Conservation (phyloP, 2,888 invertebrate species). For the Phalangium opilio region DNA sequence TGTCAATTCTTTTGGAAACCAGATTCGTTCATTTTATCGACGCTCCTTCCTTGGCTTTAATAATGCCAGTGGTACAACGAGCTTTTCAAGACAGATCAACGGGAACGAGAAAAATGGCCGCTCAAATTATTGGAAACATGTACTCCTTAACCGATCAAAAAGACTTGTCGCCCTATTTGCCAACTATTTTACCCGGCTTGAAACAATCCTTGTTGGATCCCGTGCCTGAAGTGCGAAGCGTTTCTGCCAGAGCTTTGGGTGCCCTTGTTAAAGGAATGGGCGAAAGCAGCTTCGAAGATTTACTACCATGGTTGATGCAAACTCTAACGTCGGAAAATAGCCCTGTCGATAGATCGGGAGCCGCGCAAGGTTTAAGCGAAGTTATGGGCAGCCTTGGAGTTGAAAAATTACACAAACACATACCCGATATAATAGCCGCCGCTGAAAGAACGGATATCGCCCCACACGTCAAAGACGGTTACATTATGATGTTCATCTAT, state of each 20-base stretch:
- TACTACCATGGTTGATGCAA: slow-evolving; percentile 96
- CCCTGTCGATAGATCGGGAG: slow-evolving; percentile 86
- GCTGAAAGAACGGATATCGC: slow-evolving; percentile 84
- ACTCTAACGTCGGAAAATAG: slow-evolving; percentile 87
- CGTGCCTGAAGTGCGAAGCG: slow-evolving; percentile 88
- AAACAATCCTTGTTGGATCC: slow-evolving; percentile 93
- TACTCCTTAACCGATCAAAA: slow-evolving; percentile 98
- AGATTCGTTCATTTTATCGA: slow-evolving; percentile 99
- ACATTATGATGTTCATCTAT: slow-evolving; percentile 99
- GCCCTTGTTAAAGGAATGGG: slow-evolving; percentile 98
- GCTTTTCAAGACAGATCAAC: slow-evolving; percentile 96
- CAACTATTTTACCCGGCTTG: slow-evolving; percentile 87
- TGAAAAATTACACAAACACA: slow-evolving; percentile 83
- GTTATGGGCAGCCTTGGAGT: slow-evolving; percentile 92
- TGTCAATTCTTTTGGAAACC: slow-evolving; percentile 84
- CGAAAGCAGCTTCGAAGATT: slow-evolving; percentile 84
- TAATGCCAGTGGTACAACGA: slow-evolving; percentile 97
- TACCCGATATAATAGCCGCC: slow-evolving; percentile 92
- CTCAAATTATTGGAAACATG: slow-evolving; percentile 99
- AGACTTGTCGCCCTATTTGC: slow-evolving; percentile 87
- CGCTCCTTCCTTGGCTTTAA: slow-evolving; percentile 91
- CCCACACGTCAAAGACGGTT: slow-evolving; percentile 96
- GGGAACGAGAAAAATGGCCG: slow-evolving; percentile 97
- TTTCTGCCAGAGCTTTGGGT: slow-evolving; percentile 87
- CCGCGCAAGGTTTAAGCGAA: slow-evolving; percentile 87